A percentile compares a stretch with the other conserved stretches of the same genome.
Evolutionary conservation across 1,140 invertebrate genomes (phyloP).

Genomic region (Melanaphis sacchari): DNA sequence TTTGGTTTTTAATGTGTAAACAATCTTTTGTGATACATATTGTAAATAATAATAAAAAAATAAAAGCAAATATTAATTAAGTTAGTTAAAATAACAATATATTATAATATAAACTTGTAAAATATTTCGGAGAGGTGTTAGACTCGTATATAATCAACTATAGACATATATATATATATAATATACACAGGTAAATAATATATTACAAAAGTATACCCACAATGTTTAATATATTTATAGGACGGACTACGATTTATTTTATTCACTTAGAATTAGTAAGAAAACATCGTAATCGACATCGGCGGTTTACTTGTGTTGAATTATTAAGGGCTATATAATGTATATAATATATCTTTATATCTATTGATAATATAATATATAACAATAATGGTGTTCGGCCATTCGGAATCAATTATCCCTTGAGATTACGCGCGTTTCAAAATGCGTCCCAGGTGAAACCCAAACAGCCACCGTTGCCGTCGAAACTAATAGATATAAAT

Average conservation of each 20-base stretch:
- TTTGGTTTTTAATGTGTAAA: background rate
- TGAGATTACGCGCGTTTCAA: background rate
- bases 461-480: background rate
- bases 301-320: background rate
- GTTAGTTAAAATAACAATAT: background rate
- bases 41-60: background rate
- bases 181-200: no score
- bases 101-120: background rate
- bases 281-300: background rate
- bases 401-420: background rate
- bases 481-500: slow-evolving; percentile 35
- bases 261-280: background rate
- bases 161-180: no score
- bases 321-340: background rate
- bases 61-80: no score
- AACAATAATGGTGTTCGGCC: background rate
- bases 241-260: background rate
- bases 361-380: background rate
- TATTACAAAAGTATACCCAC: no score
- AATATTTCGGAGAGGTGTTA: background rate
- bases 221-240: background rate
- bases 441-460: background rate
- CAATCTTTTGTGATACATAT: background rate
- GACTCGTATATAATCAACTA: no score
- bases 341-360: background rate